phyloP scores from a whole-genome alignment of 2,113 vertebrate genomes.

The Carassius carassius region DNA sequence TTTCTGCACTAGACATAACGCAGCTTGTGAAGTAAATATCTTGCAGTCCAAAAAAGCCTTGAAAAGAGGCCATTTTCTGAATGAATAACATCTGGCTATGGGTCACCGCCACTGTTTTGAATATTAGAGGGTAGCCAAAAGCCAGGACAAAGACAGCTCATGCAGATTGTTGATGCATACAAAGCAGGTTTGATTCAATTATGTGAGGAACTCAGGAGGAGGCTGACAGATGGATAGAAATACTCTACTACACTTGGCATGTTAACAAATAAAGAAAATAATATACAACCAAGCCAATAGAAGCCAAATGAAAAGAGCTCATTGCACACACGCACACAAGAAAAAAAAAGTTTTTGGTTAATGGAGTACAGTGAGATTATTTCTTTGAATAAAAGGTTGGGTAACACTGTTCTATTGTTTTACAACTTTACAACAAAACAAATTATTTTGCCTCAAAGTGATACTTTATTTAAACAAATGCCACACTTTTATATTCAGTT shows the following conservation, averaged over 20 bases:
- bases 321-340: too few species aligned
- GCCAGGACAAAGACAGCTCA: neutral
- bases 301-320: too few species aligned
- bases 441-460: neutral
- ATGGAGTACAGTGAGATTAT: neutral
- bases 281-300: too few species aligned
- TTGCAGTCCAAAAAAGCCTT: slow-evolving; percentile 18
- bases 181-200: neutral
- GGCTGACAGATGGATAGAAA: neutral
- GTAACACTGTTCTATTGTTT: neutral
- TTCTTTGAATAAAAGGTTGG: neutral
- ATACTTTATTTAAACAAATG: neutral
- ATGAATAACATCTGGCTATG: slow-evolving; percentile 32
- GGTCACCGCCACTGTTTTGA: slow-evolving; percentile 23
- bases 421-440: neutral
- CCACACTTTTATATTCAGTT: neutral
- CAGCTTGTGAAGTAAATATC: neutral
- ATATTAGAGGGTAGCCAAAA: slow-evolving; percentile 13
- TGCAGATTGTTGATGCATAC: neutral
- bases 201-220: neutral
- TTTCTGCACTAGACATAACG: slow-evolving; percentile 7
- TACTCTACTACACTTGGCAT: neutral
- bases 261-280: too few species aligned
- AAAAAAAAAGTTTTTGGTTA: too few species aligned
- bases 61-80: slow-evolving; percentile 1